phyloP scores from a whole-genome alignment of 2,888 invertebrate genomes.

The Isotomurus palustris region DNA sequence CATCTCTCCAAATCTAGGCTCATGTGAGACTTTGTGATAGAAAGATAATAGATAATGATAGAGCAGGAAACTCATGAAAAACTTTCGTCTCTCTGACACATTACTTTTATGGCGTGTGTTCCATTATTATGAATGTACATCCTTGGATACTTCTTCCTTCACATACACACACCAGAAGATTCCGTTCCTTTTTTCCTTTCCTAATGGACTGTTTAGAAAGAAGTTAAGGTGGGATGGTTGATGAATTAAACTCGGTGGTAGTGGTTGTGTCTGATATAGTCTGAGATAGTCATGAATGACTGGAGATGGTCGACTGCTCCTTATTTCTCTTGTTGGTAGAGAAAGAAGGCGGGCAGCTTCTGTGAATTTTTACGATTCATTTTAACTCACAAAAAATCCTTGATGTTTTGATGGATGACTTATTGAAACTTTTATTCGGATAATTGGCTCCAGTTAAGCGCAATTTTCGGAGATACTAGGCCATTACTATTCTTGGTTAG shows the following conservation, averaged over 20 bases:
- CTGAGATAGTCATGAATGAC: too few relatives aligned
- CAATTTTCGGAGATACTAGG: background rate
- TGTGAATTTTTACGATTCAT: too few relatives aligned
- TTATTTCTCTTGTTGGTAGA: too few relatives aligned
- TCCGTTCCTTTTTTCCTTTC: background rate
- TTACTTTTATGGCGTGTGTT: slow-evolving; percentile 17
- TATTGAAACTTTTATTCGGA: slow-evolving; percentile 14
- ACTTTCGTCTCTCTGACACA: slow-evolving; percentile 3
- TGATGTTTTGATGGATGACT: slow-evolving; percentile 19
- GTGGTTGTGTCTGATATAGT: too few relatives aligned
- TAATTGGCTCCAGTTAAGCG: background rate
- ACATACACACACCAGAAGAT: background rate
- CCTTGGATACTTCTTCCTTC: background rate
- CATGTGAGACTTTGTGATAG: background rate
- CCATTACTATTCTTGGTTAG: background rate
- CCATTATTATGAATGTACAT: too few relatives aligned
- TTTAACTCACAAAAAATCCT: too few relatives aligned
- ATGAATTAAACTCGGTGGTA: too few relatives aligned
- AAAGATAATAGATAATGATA: background rate
- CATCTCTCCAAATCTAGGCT: too few relatives aligned
- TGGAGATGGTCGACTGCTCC: too few relatives aligned
- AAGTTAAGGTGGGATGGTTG: too few relatives aligned
- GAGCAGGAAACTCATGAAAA: background rate
- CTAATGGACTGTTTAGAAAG: slow-evolving; percentile 6
- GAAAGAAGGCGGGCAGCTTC: too few relatives aligned